phyloP scores from a whole-genome alignment of 2,113 vertebrate genomes.

The Pan paniscus region DNA sequence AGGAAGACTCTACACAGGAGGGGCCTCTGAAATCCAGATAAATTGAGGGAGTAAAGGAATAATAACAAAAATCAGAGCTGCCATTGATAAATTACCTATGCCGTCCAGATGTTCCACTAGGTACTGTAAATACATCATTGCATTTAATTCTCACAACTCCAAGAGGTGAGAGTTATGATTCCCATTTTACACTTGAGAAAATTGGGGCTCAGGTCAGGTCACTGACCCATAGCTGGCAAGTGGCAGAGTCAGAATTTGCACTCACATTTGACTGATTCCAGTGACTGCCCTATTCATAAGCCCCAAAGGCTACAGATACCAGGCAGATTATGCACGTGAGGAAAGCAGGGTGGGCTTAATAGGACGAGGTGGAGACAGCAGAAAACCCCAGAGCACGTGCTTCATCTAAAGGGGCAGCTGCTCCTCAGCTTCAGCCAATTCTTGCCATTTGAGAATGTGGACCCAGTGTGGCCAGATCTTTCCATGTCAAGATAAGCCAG shows the following conservation, averaged over 20 bases:
- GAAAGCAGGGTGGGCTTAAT: fast-evolving
- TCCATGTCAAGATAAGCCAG: neutral
- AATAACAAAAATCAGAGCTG: neutral
- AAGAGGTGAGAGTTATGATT: neutral
- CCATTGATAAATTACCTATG: neutral
- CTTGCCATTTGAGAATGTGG: neutral
- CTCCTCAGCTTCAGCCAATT: neutral
- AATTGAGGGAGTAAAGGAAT: neutral
- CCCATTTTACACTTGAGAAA: neutral
- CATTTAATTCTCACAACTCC: neutral
- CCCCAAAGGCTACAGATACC: neutral
- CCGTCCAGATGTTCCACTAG: neutral
- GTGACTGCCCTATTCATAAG: neutral
- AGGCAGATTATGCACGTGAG: neutral
- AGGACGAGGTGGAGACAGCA: neutral
- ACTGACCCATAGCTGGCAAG: neutral
- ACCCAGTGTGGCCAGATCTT: fast-evolving
- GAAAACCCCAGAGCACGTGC: fast-evolving
- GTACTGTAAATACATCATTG: neutral
- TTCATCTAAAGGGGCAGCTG: neutral
- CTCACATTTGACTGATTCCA: neutral
- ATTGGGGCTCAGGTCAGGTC: neutral
- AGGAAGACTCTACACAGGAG: neutral
- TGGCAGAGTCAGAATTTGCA: neutral
- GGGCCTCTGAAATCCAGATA: neutral